Percentiles rank a stretch among this genome's conserved stretches.
Conservation (phyloP, 2,888 invertebrate species). For the Sphinx pinastri region DNA sequence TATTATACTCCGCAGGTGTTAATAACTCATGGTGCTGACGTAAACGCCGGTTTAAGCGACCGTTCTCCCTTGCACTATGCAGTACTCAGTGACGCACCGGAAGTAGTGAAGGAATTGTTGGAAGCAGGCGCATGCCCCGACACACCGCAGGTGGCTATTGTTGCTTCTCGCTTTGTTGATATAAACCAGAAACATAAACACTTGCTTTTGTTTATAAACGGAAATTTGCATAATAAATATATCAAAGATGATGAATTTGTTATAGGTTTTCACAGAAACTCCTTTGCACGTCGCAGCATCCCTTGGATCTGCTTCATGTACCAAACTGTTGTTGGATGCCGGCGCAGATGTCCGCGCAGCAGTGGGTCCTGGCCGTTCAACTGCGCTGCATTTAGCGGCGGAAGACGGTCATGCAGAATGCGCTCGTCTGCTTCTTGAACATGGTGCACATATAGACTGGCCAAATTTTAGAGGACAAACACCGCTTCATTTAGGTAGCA, state of each 20-base stretch:
- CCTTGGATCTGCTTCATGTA: conserved; percentile 87
- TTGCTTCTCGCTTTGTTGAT: conserved; percentile 24
- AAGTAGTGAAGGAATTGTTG: conserved; percentile 89
- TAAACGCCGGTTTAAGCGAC: conserved; percentile 88
- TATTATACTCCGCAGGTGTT: conserved; percentile 79
- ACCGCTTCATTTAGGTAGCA: conserved; percentile 88
- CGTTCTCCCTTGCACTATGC: conserved; percentile 93
- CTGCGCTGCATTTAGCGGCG: conserved; percentile 94
- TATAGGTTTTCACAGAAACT: conserved; percentile 91
- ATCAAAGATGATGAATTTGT: conserved; percentile 35
- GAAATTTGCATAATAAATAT: conserved; percentile 25
- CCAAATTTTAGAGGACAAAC: conserved; percentile 91
- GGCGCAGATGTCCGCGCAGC: conserved; percentile 92
- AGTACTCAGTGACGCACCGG: conserved; percentile 89
- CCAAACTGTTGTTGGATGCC: conserved; percentile 88
- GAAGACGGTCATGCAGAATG: conserved; percentile 94
- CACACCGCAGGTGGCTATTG: conserved; percentile 87
- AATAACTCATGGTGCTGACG: conserved; percentile 89
- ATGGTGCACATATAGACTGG: conserved; percentile 90
- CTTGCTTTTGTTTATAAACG: conserved; percentile 27
- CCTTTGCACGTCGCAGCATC: conserved; percentile 92
- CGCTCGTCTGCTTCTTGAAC: conserved; percentile 87
- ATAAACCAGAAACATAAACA: conserved; percentile 29
- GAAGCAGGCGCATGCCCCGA: conserved; percentile 92
- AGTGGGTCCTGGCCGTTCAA: conserved; percentile 87